These are phyloP conservation scores for Phoebastria nigripes DNA, from an alignment of 2,797 vertebrate species.

Conservation along the genomic window DNA sequence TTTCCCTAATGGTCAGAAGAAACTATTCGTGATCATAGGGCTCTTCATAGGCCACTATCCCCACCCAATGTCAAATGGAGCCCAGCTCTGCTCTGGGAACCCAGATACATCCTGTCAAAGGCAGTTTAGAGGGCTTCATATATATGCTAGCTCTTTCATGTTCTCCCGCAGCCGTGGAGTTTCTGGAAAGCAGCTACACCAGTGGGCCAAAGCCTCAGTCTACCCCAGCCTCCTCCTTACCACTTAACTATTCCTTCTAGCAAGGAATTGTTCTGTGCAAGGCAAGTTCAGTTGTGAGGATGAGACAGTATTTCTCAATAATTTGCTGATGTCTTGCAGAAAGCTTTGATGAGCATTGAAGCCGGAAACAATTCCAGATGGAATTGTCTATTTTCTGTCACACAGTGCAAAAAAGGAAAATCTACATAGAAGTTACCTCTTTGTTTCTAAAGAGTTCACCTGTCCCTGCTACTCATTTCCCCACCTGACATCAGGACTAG, in stretches of 20 bases:
- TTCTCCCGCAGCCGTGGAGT: neutral
- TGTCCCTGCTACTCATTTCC: neutral
- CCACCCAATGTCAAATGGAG: neutral
- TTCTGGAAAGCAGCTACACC: neutral
- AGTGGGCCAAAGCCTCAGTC: neutral
- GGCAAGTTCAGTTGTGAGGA: neutral
- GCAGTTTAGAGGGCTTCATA: neutral
- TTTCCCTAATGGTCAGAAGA: neutral
- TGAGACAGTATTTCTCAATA: neutral
- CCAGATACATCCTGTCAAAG: neutral
- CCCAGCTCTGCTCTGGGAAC: neutral
- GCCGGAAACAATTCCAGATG: neutral
- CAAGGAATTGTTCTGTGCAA: neutral
- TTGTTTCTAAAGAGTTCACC: neutral
- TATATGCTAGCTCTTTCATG: neutral
- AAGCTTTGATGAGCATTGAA: neutral
- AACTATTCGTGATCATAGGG: neutral
- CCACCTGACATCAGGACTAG: neutral
- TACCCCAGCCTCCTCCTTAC: neutral
- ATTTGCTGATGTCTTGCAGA: neutral
- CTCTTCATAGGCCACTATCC: neutral
- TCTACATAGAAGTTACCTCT: neutral
- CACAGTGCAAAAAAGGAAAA: neutral
- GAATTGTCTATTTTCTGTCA: neutral
- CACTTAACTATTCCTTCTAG: neutral